Conservation (phyloP, 1,140 invertebrate genomes). For the Brachionus rotundiformis region DNA sequence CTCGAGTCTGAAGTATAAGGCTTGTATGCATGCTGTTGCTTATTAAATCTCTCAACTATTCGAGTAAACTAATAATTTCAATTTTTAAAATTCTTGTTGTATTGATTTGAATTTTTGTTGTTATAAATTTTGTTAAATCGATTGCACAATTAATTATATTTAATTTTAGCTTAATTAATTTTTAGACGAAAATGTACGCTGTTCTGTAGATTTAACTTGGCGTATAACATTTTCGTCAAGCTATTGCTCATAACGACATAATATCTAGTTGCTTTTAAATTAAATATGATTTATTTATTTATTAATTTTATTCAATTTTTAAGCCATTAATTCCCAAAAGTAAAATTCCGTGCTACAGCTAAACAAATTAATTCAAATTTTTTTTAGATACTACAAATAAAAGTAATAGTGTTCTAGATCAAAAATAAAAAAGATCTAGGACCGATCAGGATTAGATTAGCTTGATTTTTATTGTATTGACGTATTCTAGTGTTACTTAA, state of each 20-base stretch:
- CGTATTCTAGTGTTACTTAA: neutral
- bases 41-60: too few species aligned
- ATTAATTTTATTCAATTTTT: neutral
- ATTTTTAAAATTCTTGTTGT: neutral
- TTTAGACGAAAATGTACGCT: neutral
- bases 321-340: slow-evolving; percentile 11
- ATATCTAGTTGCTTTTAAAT: slow-evolving; percentile 8
- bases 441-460: neutral
- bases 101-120: neutral
- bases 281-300: neutral
- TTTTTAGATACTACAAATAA: neutral
- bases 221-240: neutral
- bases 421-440: neutral
- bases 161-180: neutral
- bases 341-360: neutral
- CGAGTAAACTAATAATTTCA: neutral
- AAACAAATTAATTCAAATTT: neutral
- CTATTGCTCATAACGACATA: neutral
- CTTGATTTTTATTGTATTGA: neutral
- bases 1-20: too few species aligned
- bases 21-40: too few species aligned
- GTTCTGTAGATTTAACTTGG: neutral
- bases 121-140: neutral
- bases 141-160: neutral
- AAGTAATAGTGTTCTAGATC: slow-evolving; percentile 7